Percentiles rank a stretch among this genome's conserved stretches.
Evolutionary conservation across 2,797 vertebrate genomes (phyloP).

Genomic region (Lepus oiostolus): DNA sequence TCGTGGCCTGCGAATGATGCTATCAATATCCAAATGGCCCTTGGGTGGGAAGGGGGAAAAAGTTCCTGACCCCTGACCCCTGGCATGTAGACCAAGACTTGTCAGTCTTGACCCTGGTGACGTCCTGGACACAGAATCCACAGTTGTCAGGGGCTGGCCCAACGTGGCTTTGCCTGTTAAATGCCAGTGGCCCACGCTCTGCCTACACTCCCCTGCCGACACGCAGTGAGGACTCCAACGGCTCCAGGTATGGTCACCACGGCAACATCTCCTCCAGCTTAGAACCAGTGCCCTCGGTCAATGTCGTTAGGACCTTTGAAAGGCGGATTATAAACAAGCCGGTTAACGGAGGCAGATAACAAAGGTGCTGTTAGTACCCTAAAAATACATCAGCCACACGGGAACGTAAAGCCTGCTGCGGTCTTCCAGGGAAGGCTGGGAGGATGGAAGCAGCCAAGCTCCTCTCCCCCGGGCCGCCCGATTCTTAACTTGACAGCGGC

Average conservation of each 20-base stretch:
- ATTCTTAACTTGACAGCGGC: neutral
- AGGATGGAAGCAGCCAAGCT: neutral
- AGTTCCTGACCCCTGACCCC: too few relatives aligned
- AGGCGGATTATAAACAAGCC: neutral
- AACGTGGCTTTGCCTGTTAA: fast-evolving
- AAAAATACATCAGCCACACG: neutral
- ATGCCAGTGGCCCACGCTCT: neutral
- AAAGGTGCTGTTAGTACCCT: neutral
- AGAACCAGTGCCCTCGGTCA: neutral
- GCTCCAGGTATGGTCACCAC: neutral
- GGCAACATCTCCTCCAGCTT: neutral
- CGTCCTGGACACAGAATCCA: neutral
- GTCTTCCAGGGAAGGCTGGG: neutral
- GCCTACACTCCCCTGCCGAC: neutral
- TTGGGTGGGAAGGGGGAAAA: too few relatives aligned
- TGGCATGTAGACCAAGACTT: neutral
- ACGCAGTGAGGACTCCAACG: too few relatives aligned
- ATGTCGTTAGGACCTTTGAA: neutral
- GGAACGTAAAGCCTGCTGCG: neutral
- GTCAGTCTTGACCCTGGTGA: neutral
- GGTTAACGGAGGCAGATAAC: neutral
- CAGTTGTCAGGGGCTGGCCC: too few relatives aligned
- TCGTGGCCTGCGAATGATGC: too few relatives aligned
- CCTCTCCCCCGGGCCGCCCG: neutral
- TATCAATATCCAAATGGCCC: too few relatives aligned